phyloP scores from a whole-genome alignment of 2,113 vertebrate genomes.

The Mungos mungo region DNA sequence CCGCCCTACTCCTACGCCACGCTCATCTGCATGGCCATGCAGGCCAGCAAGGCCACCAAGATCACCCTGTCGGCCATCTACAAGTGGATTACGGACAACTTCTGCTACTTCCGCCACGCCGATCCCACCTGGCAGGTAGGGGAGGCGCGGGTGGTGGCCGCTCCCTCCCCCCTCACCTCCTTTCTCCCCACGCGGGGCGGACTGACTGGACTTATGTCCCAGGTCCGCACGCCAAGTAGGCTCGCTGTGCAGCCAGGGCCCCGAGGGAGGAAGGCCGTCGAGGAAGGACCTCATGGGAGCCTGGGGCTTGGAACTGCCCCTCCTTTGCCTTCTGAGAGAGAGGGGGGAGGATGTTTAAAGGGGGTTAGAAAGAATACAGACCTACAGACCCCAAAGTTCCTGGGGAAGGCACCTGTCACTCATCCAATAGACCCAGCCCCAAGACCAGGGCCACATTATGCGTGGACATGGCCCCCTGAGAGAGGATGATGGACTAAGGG shows the following conservation, averaged over 20 bases:
- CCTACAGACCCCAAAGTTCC: neutral
- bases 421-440: neutral
- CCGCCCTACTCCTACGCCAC: constrained; percentile 96
- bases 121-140: constrained; percentile 98
- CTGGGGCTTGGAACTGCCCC: neutral
- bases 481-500: neutral
- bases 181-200: neutral
- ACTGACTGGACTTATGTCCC: neutral
- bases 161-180: neutral
- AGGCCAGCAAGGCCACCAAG: constrained; percentile 93
- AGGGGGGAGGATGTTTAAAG: neutral
- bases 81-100: constrained; percentile 98
- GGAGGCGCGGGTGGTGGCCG: neutral
- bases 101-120: constrained; percentile 95
- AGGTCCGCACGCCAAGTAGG: neutral
- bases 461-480: neutral
- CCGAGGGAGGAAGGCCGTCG: neutral
- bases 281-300: neutral
- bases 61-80: constrained; percentile 97
- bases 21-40: constrained; percentile 98
- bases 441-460: neutral
- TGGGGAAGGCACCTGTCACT: neutral
- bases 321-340: neutral
- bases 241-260: neutral
- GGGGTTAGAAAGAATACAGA: neutral